phyloP scores from a whole-genome alignment of 37 sponge, comb jelly and placozoan species.

The Aplysina aerophoba region DNA sequence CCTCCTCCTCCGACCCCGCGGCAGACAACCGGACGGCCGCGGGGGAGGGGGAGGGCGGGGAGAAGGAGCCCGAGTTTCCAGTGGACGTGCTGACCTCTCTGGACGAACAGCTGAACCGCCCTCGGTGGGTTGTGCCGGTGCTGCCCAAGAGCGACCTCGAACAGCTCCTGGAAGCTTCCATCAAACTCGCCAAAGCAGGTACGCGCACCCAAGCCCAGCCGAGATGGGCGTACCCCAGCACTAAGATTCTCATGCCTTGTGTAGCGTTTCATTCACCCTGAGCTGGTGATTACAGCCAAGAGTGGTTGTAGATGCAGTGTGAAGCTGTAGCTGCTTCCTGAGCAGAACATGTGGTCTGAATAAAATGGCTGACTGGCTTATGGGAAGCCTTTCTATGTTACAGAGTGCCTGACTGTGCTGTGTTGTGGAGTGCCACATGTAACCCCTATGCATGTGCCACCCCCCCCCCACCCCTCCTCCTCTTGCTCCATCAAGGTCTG shows the following conservation, averaged over 20 bases:
- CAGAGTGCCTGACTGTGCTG: not conserved
- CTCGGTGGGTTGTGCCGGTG: slow-evolving; percentile 93
- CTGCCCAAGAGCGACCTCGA: slow-evolving; percentile 83
- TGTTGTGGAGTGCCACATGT: not conserved
- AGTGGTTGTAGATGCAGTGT: not conserved
- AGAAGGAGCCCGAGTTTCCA: slow-evolving; percentile 60
- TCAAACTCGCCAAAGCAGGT: slow-evolving; percentile 82
- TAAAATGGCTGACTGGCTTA: too few species aligned
- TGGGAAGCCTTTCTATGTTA: too few species aligned
- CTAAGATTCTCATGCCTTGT: too few species aligned
- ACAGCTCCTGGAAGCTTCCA: slow-evolving; percentile 66
- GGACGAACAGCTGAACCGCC: slow-evolving; percentile 80
- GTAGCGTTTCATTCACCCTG: too few species aligned
- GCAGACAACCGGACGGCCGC: slow-evolving; percentile 5
- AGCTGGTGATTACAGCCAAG: not conserved
- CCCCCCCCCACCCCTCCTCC: not conserved
- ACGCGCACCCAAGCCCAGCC: not conserved
- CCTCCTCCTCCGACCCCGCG: not conserved
- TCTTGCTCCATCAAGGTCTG: slow-evolving; percentile 29
- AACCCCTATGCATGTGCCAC: too few species aligned
- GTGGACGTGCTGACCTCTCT: slow-evolving; percentile 50
- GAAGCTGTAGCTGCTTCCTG: slow-evolving; percentile 6
- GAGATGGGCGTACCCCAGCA: too few species aligned
- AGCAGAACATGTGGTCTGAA: not conserved
- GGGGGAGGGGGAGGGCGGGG: slow-evolving; percentile 17